Conservation (phyloP, 2,797 vertebrate genomes). For the Enteromius fasciolatus region DNA sequence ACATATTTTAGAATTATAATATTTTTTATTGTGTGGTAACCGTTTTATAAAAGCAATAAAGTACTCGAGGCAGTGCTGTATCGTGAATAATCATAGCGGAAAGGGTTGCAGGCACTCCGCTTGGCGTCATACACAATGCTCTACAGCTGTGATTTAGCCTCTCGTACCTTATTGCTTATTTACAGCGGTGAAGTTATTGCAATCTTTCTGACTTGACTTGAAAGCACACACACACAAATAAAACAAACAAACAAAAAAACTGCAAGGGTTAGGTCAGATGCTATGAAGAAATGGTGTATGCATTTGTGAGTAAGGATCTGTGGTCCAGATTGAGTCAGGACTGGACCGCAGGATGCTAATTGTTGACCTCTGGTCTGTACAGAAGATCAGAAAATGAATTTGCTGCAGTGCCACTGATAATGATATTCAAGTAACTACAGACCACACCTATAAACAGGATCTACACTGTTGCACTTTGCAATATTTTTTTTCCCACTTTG, state of each 20-base stretch:
- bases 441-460: background rate
- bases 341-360: background rate
- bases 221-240: background rate
- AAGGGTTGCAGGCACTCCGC: too few relatives aligned
- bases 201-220: background rate
- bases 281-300: background rate
- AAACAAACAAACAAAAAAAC: background rate
- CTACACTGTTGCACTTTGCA: background rate
- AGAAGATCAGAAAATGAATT: conserved; percentile 1
- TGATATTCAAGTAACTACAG: background rate
- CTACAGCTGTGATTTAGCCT: too few relatives aligned
- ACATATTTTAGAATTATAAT: too few relatives aligned
- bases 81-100: too few relatives aligned
- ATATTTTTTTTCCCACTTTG: background rate
- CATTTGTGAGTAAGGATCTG: background rate
- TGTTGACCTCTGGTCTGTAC: background rate
- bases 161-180: too few relatives aligned
- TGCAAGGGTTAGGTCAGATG: background rate
- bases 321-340: background rate
- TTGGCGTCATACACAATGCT: too few relatives aligned
- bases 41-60: too few relatives aligned
- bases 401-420: background rate
- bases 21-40: too few relatives aligned
- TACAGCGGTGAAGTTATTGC: background rate
- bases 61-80: too few relatives aligned